These are phyloP conservation scores for Arizona elegans DNA, from an alignment of 2,113 vertebrate species.

Conservation along the genomic window DNA sequence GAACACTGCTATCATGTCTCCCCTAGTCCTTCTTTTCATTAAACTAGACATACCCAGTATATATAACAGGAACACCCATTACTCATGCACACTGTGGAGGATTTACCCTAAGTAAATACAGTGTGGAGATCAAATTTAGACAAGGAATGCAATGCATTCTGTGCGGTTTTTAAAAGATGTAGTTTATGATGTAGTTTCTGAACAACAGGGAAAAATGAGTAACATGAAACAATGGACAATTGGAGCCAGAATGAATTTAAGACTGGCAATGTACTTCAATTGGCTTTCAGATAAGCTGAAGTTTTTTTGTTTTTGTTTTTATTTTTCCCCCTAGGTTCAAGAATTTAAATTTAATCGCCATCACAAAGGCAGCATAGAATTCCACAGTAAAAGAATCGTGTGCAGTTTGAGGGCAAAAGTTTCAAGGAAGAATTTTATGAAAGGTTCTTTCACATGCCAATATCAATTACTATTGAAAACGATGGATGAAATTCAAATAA, in stretches of 20 bases:
- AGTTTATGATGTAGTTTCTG: no score
- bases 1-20: no score
- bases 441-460: background rate
- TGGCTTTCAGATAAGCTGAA: background rate
- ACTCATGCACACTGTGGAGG: background rate
- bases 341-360: background rate
- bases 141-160: background rate
- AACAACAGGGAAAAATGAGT: background rate
- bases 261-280: background rate
- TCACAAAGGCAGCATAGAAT: background rate
- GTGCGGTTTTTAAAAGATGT: background rate
- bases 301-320: no score
- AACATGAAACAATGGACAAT: background rate
- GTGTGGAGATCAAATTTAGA: background rate
- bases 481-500: background rate
- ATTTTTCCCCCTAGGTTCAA: background rate
- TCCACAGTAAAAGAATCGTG: background rate
- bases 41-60: no score
- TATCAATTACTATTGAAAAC: background rate
- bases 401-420: background rate
- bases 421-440: background rate
- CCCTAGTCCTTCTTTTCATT: no score
- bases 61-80: no score
- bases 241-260: background rate
- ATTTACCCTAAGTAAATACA: background rate